These are phyloP conservation scores for Xyrauchen texanus DNA, from an alignment of 2,113 vertebrate species.

Conservation along the genomic window DNA sequence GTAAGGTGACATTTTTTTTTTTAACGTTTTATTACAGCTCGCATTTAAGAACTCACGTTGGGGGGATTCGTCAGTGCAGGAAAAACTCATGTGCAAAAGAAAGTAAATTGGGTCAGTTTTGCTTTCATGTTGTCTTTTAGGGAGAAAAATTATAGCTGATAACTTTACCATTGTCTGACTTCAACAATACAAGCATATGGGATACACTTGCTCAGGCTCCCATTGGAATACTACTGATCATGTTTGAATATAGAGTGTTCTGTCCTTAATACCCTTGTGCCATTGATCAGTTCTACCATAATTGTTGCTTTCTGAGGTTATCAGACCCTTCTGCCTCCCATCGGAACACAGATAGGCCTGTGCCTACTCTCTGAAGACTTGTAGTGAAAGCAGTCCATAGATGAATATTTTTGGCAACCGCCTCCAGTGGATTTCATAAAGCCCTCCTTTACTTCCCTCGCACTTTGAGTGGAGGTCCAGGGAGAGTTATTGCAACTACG, in stretches of 20 bases:
- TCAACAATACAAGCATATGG: not conserved
- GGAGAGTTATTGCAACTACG: constrained; percentile 36
- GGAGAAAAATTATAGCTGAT: constrained; percentile 6
- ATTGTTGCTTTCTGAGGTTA: constrained; percentile 29
- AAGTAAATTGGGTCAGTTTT: not conserved
- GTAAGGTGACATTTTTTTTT: too few species aligned
- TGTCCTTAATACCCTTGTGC: constrained; percentile 30
- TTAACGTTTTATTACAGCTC: too few species aligned
- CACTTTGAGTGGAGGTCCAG: constrained; percentile 41
- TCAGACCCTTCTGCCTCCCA: constrained; percentile 6
- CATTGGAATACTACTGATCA: constrained; percentile 10
- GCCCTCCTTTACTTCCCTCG: constrained; percentile 28
- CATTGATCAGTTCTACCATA: constrained; percentile 20
- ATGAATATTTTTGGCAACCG: constrained; percentile 48
- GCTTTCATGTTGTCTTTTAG: not conserved
- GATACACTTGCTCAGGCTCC: not conserved
- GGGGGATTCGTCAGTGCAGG: too few species aligned
- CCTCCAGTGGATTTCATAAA: constrained; percentile 46
- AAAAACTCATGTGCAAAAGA: too few species aligned
- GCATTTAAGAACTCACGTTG: too few species aligned
- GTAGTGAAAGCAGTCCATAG: constrained; percentile 33
- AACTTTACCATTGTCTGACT: not conserved
- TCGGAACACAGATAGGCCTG: constrained; percentile 24
- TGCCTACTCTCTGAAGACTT: constrained; percentile 34
- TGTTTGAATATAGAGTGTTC: constrained; percentile 15